Base-by-base conservation (phyloP, 2,797 vertebrate genomes). In the Apodemus agrarius region DNA sequence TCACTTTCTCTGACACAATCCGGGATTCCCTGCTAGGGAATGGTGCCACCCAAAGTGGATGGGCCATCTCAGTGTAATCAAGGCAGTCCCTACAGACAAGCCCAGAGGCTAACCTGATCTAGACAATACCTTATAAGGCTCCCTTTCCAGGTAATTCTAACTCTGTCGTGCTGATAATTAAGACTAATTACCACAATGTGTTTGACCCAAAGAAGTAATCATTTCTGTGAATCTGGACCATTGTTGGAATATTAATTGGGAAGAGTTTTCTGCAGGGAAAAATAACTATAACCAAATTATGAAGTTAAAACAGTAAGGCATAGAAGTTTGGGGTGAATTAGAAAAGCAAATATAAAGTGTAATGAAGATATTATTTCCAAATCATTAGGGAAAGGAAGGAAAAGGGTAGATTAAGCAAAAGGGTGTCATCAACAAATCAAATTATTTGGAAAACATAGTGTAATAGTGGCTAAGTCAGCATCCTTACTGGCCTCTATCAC, bases 221-320 rank as follows among this genome's bases (percentile, higher is more conserved):
- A 94, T 90, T 86, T 81, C 37, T 54, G 22, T 89, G 83, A 80
- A 84, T 37, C 31, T 84, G 67, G 11, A 65, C 89, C 54, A 82
- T n/a, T 37, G 34, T 82, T 61, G 65, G 40, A 74, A 75, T 52
- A 34, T 67, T 80, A 69, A 83, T 37, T 76, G 40, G 31, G 43
- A 89, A 83, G 79, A 16, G 21, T 57, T 37, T 40, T 82, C 22
- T 24, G 22, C 37, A 40, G 54, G 54, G n/a, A 59, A 59, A 81
- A 37, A 26, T 26, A 82, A 40, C 54, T 82, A 22, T 59, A 82
- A 40, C 80, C 80, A 82, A 59, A 59, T 82, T 82, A 82, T 82
- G 13, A 37, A 82, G 34, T 59, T 40, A 89, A 95, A 61, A 76
- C 9, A 69, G 19, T 82, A 89, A 95, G 43, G 69, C 8, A 69